Evolutionary conservation across 2,888 invertebrate species (phyloP).

Genomic region (Sminthurinus aureus): DNA sequence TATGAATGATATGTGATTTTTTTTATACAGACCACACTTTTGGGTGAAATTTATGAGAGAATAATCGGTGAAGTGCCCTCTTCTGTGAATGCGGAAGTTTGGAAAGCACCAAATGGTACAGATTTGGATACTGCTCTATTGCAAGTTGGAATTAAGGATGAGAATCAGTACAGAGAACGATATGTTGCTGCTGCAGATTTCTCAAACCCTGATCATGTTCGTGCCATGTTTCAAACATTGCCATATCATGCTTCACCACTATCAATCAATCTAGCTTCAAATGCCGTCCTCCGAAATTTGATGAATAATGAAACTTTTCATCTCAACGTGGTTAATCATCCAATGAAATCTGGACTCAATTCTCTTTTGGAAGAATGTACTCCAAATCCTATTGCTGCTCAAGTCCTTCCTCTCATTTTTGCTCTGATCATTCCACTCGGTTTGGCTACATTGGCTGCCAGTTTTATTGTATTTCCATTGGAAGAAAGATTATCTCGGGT

Average conservation of each 20-base stretch:
- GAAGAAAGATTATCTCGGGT: constrained; percentile 59
- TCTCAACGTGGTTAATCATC: constrained; percentile 50
- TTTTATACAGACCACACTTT: constrained; percentile 7
- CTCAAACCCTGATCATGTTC: constrained; percentile 38
- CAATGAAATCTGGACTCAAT: constrained; percentile 49
- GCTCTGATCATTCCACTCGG: constrained; percentile 57
- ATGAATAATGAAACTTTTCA: constrained; percentile 35
- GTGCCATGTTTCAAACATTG: constrained; percentile 51
- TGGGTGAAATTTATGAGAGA: constrained; percentile 1
- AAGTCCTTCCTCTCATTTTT: constrained; percentile 46
- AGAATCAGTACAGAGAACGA: constrained; percentile 52
- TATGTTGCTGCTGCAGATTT: constrained; percentile 55
- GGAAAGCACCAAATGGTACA: background rate
- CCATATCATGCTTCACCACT: constrained; percentile 53
- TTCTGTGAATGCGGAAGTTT: constrained; percentile 18
- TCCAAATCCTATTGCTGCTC: constrained; percentile 47
- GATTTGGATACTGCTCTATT: constrained; percentile 39
- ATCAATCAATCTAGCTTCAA: constrained; percentile 56
- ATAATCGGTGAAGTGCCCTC: background rate
- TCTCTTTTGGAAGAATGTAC: constrained; percentile 47
- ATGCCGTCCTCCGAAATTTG: constrained; percentile 57
- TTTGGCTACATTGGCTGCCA: constrained; percentile 58
- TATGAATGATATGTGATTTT: too few relatives aligned
- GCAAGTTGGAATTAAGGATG: constrained; percentile 42
- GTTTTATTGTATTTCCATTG: constrained; percentile 60